Percentiles rank a stretch among this genome's conserved stretches.
Evolutionary conservation across 2,113 vertebrate genomes (phyloP).

Genomic region (Chionomys nivalis): DNA sequence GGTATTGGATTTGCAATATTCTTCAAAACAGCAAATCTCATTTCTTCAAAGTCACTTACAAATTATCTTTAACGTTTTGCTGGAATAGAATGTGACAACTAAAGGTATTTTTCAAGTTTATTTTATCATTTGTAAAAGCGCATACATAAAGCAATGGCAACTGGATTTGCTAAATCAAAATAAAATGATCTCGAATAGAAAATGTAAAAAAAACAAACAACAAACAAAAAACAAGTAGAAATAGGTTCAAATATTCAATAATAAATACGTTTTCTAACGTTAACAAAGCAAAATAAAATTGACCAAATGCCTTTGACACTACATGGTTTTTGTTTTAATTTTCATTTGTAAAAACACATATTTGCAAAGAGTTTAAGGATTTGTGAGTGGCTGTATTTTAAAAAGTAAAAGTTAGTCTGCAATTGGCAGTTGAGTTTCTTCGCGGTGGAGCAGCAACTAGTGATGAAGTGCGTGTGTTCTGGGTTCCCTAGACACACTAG

Average conservation of each 20-base stretch:
- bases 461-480: conserved; percentile 92
- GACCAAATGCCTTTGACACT: conserved; percentile 86
- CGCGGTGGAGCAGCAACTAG: conserved; percentile 76
- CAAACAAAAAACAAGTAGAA: conserved; percentile 82
- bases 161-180: conserved; percentile 88
- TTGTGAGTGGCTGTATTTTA: conserved; percentile 88
- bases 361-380: conserved; percentile 73
- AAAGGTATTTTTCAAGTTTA: conserved; percentile 75
- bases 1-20: background rate
- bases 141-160: conserved; percentile 91
- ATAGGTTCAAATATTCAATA: conserved; percentile 89
- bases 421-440: conserved; percentile 90
- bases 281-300: conserved; percentile 86
- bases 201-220: conserved; percentile 81
- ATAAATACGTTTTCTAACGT: conserved; percentile 94
- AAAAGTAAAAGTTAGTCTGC: conserved; percentile 77
- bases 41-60: background rate
- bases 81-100: background rate
- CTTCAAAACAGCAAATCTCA: background rate
- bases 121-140: conserved; percentile 83
- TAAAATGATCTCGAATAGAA: conserved; percentile 88
- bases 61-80: background rate
- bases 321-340: conserved; percentile 49
- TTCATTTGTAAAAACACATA: conserved; percentile 72
- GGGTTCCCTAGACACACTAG: background rate